phyloP scores from a whole-genome alignment of 2,888 invertebrate species.

The Acronicta aceris region DNA sequence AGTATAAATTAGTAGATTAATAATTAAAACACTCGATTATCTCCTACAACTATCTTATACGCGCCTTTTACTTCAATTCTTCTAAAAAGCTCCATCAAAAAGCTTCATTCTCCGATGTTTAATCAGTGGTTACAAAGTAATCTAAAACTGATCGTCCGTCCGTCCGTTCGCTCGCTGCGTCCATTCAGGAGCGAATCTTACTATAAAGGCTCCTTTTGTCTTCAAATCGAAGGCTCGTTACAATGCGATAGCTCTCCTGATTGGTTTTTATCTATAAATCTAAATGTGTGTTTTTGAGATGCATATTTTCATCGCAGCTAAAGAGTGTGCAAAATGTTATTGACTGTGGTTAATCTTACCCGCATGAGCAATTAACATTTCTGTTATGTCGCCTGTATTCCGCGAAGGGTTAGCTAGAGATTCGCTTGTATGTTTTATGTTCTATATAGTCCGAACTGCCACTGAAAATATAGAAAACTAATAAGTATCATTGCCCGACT shows the following conservation, averaged over 20 bases:
- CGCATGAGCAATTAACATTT: no score
- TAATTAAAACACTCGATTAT: not conserved
- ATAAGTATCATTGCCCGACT: no score
- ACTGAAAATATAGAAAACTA: no score
- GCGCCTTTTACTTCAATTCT: constrained; percentile 24
- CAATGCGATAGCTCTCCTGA: constrained; percentile 33
- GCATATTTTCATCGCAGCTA: not conserved
- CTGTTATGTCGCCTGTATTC: no score
- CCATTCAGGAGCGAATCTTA: constrained; percentile 59
- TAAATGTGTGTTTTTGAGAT: constrained; percentile 26
- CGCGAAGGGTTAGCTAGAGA: no score
- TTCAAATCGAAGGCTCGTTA: constrained; percentile 49
- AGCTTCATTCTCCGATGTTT: constrained; percentile 49
- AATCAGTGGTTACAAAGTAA: constrained; percentile 67
- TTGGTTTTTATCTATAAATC: constrained; percentile 53
- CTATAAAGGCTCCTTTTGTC: constrained; percentile 61
- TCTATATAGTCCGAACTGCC: no score
- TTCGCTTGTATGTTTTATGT: no score
- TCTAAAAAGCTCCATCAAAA: constrained; percentile 31
- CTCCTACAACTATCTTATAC: not conserved
- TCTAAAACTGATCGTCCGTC: constrained; percentile 64
- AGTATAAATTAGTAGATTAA: no score
- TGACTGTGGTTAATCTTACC: no score
- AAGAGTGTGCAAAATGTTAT: not conserved
- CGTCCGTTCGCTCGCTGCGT: constrained; percentile 53